phyloP scores from a whole-genome alignment of 37 sponge, comb jelly and placozoan genomes.

The Geodia barretti region DNA sequence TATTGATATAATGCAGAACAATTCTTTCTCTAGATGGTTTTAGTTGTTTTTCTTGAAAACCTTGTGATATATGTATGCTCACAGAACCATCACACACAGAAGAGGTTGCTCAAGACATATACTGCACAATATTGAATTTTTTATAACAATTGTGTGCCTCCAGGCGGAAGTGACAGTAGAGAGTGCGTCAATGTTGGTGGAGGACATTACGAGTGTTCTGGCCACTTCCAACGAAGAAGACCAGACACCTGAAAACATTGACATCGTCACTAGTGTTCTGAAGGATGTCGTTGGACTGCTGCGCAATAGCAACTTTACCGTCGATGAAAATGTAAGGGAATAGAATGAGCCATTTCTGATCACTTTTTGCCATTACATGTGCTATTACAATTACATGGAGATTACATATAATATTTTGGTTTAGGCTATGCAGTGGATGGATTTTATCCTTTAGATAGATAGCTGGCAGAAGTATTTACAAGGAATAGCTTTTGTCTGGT shows the following conservation, averaged over 20 bases:
- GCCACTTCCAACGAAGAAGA: neutral
- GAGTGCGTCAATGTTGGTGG: neutral
- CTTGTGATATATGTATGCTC: no score
- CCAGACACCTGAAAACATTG: conserved; percentile 20
- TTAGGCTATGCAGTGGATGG: no score
- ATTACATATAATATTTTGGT: no score
- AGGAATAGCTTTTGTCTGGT: no score
- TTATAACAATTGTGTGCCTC: no score
- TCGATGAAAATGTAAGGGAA: conserved; percentile 24
- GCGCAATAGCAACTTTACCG: neutral
- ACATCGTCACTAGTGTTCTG: conserved; percentile 8
- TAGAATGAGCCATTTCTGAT: neutral
- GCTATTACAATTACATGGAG: neutral
- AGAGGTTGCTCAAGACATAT: no score
- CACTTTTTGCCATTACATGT: neutral
- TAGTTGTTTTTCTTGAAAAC: no score
- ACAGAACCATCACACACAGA: no score
- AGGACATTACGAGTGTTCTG: neutral
- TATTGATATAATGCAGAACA: no score
- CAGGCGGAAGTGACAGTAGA: neutral
- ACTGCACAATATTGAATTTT: no score
- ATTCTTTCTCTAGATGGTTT: no score
- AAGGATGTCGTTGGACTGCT: conserved; percentile 2
- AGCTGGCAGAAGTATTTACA: neutral
- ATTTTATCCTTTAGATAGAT: no score